phyloP scores from a whole-genome alignment of 1,140 invertebrate species.

The Pseudobourletiella spinata region DNA sequence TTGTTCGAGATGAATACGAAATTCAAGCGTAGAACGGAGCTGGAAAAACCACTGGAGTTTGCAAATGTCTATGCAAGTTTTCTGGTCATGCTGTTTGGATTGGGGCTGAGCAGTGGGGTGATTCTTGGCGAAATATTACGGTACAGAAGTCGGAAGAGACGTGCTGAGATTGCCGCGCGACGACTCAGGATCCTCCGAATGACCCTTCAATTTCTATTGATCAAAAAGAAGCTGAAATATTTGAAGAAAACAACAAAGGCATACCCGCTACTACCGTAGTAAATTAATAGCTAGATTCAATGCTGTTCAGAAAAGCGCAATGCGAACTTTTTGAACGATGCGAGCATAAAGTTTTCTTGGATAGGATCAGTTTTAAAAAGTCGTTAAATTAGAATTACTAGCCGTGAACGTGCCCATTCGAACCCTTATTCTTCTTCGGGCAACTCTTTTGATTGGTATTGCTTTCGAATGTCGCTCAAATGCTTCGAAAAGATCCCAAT shows the following conservation, averaged over 20 bases:
- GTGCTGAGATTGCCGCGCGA: too few species aligned
- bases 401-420: background rate
- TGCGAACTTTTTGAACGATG: too few species aligned
- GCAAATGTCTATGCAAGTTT: constrained; percentile 26
- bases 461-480: constrained; percentile 5
- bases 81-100: constrained; percentile 22
- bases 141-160: too few species aligned
- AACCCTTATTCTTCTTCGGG: constrained; percentile 1
- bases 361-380: too few species aligned
- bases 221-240: too few species aligned
- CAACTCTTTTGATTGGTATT: constrained; percentile 12
- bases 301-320: too few species aligned
- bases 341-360: too few species aligned
- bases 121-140: background rate
- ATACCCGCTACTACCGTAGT: too few species aligned
- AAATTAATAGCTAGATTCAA: background rate
- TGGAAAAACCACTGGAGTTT: constrained; percentile 19
- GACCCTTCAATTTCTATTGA: background rate
- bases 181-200: background rate
- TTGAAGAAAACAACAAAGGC: too few species aligned
- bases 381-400: too few species aligned
- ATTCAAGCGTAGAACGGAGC: constrained; percentile 2
- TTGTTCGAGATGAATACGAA: constrained; percentile 22
- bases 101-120: background rate
- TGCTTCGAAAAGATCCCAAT: background rate